Evolutionary conservation across 2,888 invertebrate genomes (phyloP).

Genomic region (Drosophila kanekoi): DNA sequence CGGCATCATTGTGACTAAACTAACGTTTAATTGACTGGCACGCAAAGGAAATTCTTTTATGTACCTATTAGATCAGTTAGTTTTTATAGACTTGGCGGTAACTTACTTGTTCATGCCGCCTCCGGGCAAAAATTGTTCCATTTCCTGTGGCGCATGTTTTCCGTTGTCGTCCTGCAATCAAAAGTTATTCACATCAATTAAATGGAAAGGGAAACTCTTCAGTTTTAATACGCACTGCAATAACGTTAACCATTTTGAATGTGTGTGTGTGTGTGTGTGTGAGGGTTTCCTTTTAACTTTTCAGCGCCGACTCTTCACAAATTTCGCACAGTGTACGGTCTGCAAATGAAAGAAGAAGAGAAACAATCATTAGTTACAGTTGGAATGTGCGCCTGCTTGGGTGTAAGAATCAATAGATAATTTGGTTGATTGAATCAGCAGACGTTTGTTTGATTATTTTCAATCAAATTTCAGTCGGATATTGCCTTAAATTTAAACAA

Average conservation of each 20-base stretch:
- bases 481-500: constrained; percentile 48
- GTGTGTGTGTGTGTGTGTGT: constrained; percentile 21
- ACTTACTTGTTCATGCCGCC: constrained; percentile 86
- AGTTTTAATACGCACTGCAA: constrained; percentile 66
- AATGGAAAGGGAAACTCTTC: not conserved
- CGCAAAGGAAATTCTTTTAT: constrained; percentile 35
- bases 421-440: constrained; percentile 52
- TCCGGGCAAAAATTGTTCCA: constrained; percentile 91
- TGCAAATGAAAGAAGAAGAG: constrained; percentile 19
- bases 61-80: constrained; percentile 31
- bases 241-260: constrained; percentile 82
- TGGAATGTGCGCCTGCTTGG: constrained; percentile 12
- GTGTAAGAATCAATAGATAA: constrained; percentile 9
- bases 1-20: constrained; percentile 30
- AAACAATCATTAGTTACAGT: constrained; percentile 15
- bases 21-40: constrained; percentile 59
- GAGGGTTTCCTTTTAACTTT: not conserved
- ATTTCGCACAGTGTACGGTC: constrained; percentile 34
- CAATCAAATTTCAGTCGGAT: constrained; percentile 32
- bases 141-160: constrained; percentile 87
- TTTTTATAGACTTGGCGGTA: constrained; percentile 26
- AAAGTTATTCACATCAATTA: constrained; percentile 19
- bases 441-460: constrained; percentile 37
- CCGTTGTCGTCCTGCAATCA: constrained; percentile 77
- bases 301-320: not conserved